Conservation (phyloP, 2,797 vertebrate genomes). For the Takifugu rubripes region DNA sequence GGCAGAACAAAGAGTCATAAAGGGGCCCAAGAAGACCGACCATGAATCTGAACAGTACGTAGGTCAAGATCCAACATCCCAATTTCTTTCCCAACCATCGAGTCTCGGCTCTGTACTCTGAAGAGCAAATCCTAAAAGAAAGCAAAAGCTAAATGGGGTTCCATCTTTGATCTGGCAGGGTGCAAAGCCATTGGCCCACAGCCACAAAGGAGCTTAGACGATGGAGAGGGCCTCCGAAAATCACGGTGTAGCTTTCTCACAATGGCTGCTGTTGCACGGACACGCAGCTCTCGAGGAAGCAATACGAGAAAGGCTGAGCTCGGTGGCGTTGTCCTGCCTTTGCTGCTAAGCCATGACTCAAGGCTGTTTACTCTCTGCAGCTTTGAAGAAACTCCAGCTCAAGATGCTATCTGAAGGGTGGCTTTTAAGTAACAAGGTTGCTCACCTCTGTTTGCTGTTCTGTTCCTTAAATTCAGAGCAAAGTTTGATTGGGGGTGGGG, state of each 20-base stretch:
- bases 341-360: slow-evolving; percentile 53
- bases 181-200: slow-evolving; percentile 72
- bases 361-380: slow-evolving; percentile 59
- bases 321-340: slow-evolving; percentile 54
- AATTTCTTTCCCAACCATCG: slow-evolving; percentile 44
- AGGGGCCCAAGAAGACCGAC: slow-evolving; percentile 58
- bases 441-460: slow-evolving; percentile 20
- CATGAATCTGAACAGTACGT: slow-evolving; percentile 56
- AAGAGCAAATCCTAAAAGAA: slow-evolving; percentile 72
- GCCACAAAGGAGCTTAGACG: slow-evolving; percentile 75
- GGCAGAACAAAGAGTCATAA: slow-evolving; percentile 59
- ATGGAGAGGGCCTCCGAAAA: slow-evolving; percentile 71
- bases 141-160: slow-evolving; percentile 69
- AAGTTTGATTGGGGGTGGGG: not conserved
- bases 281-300: slow-evolving; percentile 58
- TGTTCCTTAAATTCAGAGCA: slow-evolving; percentile 22
- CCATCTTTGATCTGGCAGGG: slow-evolving; percentile 77
- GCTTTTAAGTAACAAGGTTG: slow-evolving; percentile 36
- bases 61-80: slow-evolving; percentile 67
- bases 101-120: slow-evolving; percentile 57
- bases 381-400: slow-evolving; percentile 63
- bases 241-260: slow-evolving; percentile 69
- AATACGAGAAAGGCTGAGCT: slow-evolving; percentile 53
- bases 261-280: slow-evolving; percentile 61
- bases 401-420: slow-evolving; percentile 60